phyloP scores from a whole-genome alignment of 2,888 invertebrate genomes.

The Gandaritis pyraliata region DNA sequence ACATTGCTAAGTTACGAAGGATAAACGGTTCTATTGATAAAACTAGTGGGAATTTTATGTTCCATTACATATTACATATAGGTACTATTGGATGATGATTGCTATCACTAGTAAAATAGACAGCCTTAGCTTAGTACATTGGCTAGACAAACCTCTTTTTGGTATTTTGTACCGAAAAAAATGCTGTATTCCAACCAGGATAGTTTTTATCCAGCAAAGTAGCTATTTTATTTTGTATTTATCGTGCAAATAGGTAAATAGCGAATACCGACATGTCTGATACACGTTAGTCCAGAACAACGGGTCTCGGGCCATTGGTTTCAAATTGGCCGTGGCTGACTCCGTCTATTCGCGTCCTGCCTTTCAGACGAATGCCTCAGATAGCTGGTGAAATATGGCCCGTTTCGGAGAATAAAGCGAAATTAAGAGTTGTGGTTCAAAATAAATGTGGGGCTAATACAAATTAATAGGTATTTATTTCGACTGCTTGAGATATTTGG shows the following conservation, averaged over 20 bases:
- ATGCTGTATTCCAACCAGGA: not conserved
- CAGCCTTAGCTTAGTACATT: too few species aligned
- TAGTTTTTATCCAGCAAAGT: not conserved
- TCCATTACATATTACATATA: too few species aligned
- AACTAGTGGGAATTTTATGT: too few species aligned
- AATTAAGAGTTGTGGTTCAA: conserved; percentile 14
- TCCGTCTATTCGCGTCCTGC: conserved; percentile 50
- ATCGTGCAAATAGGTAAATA: conserved; percentile 12
- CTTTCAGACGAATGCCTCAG: conserved; percentile 27
- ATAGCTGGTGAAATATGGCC: conserved; percentile 27
- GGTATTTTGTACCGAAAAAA: not conserved
- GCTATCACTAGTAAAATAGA: too few species aligned
- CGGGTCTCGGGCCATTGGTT: conserved; percentile 67
- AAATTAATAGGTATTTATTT: conserved; percentile 4
- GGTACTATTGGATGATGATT: too few species aligned
- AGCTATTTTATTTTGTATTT: conserved; percentile 2
- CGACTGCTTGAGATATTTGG: not conserved
- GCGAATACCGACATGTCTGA: conserved; percentile 17
- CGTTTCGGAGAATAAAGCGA: not conserved
- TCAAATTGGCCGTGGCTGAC: conserved; percentile 67
- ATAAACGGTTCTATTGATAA: too few species aligned
- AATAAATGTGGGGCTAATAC: conserved; percentile 6
- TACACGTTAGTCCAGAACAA: conserved; percentile 19
- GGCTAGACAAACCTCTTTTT: too few species aligned
- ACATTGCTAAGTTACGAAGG: too few species aligned